Percentiles rank a stretch among this genome's conserved stretches.
phyloP scores from a whole-genome alignment of 1,140 invertebrate species.

The Parapsyche elsis region DNA sequence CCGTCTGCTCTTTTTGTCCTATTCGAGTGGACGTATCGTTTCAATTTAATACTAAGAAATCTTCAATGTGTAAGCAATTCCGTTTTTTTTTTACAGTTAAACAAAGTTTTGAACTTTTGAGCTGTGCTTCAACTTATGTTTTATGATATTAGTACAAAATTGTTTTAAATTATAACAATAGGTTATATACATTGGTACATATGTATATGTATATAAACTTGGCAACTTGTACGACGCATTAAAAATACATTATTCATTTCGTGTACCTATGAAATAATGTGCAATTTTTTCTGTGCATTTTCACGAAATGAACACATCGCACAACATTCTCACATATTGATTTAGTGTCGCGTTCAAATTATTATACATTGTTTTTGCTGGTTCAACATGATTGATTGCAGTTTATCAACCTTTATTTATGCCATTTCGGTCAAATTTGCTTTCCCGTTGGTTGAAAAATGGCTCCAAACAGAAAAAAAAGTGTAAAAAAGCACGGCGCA shows the following conservation, averaged over 20 bases:
- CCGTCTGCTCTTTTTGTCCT: too few relatives aligned
- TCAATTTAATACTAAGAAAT: too few relatives aligned
- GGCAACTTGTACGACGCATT: background rate
- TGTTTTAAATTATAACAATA: too few relatives aligned
- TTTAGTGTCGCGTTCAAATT: constrained; percentile 24
- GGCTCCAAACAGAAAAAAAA: background rate
- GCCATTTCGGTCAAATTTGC: constrained; percentile 17
- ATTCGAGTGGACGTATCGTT: too few relatives aligned
- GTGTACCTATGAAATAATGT: background rate
- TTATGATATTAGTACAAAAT: too few relatives aligned
- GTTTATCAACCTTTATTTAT: constrained; percentile 43
- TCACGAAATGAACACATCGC: constrained; percentile 34
- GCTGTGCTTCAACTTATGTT: too few relatives aligned
- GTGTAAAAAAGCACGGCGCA: background rate
- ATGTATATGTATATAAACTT: too few relatives aligned
- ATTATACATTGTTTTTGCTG: constrained; percentile 10
- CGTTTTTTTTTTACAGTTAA: too few relatives aligned
- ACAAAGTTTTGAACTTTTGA: too few relatives aligned
- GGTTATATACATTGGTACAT: too few relatives aligned
- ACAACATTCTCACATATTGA: constrained; percentile 18
- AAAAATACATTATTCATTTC: background rate
- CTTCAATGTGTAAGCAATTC: too few relatives aligned
- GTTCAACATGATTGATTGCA: constrained; percentile 42
- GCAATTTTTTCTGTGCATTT: constrained; percentile 12
- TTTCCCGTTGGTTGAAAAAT: constrained; percentile 14